Percentiles rank a stretch among this genome's conserved stretches.
phyloP scores from a whole-genome alignment of 2,113 vertebrate species.

The Eulemur rufifrons region DNA sequence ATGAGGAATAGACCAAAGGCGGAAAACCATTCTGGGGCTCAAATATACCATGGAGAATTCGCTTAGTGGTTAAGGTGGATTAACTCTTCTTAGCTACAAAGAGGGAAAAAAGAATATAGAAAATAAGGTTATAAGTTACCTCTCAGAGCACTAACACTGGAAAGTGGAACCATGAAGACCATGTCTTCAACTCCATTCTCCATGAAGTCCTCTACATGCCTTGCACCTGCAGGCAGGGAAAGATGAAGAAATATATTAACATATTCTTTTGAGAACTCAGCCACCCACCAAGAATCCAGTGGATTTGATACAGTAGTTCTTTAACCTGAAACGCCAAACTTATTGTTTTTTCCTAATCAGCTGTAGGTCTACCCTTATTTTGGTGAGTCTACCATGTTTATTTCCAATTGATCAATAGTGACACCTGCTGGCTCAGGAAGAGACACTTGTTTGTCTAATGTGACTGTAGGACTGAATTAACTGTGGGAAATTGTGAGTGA shows the following conservation, averaged over 20 bases:
- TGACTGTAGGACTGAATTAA: not conserved
- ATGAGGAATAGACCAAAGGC: not conserved
- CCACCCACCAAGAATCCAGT: not conserved
- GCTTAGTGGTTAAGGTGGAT: not conserved
- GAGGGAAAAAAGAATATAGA: not conserved
- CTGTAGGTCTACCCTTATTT: not conserved
- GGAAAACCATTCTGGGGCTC: not conserved
- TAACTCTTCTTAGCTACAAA: not conserved
- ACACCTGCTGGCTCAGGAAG: slow-evolving; percentile 72
- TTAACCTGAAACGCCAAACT: slow-evolving; percentile 18
- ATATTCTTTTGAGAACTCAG: not conserved
- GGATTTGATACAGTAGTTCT: not conserved
- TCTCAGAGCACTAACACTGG: not conserved
- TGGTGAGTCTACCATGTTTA: slow-evolving; percentile 45
- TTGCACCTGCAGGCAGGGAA: not conserved
- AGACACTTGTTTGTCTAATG: not conserved
- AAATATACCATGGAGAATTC: not conserved
- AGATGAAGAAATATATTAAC: not conserved
- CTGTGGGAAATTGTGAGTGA: not conserved
- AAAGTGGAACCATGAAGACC: not conserved
- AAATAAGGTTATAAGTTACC: not conserved
- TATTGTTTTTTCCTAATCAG: not conserved
- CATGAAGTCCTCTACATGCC: not conserved
- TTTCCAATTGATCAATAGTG: slow-evolving; percentile 73
- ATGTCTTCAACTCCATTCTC: not conserved